A percentile compares a stretch with the other conserved stretches of the same genome.
These are phyloP conservation scores for Riparia riparia DNA, from an alignment of 2,113 vertebrate genomes.

Conservation along the genomic window DNA sequence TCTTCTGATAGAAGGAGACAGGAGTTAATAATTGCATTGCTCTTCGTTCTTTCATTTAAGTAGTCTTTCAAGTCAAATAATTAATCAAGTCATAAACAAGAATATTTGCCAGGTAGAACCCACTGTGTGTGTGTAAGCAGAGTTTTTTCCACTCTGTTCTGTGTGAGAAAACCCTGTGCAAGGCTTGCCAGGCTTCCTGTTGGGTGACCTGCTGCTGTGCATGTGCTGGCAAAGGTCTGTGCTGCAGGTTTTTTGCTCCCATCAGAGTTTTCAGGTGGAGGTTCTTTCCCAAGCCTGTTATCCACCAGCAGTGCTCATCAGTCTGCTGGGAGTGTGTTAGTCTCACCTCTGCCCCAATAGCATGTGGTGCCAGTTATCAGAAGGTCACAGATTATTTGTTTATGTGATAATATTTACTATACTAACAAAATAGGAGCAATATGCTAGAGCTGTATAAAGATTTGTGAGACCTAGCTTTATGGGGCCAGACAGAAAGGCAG, in stretches of 20 bases:
- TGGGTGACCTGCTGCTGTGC: background rate
- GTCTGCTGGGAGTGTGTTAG: background rate
- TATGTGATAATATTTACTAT: background rate
- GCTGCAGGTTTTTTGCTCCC: fast-evolving
- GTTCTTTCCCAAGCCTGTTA: background rate
- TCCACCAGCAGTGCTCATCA: background rate
- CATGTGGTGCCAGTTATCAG: background rate
- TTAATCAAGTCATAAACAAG: background rate
- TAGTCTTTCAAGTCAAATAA: background rate
- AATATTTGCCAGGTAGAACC: background rate
- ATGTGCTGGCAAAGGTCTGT: fast-evolving
- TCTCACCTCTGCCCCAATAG: background rate
- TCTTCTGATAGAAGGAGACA: background rate
- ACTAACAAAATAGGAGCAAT: background rate
- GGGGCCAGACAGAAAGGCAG: background rate
- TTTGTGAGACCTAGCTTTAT: background rate
- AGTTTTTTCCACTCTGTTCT: background rate
- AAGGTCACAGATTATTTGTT: background rate
- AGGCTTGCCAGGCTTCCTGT: background rate
- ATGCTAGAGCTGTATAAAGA: background rate
- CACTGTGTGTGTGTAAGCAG: background rate
- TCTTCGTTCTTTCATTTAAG: background rate
- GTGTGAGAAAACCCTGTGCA: background rate
- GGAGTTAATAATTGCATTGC: background rate
- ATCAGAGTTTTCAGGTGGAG: background rate